Base-by-base conservation (phyloP, 2,113 vertebrate genomes). In the Oncorhynchus kisutch region DNA sequence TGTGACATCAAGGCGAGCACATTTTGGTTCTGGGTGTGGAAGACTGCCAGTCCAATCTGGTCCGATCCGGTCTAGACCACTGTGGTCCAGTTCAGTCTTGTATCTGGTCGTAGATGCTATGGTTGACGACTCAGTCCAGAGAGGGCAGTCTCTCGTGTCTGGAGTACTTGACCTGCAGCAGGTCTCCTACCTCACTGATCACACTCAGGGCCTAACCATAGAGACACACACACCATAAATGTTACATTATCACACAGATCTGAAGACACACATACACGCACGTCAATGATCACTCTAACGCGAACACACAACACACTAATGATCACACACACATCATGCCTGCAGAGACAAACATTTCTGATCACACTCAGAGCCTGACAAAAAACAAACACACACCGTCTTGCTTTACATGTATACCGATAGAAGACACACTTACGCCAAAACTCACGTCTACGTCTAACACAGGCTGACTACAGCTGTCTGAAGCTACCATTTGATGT, bases 81-180 rank as follows among this genome's bases (percentile, higher is more conserved):
- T 48, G 20, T 48, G 9, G 12, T 24, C 11, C 65, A 67, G 64
- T 25, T 96, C 92, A 96, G 85, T 96, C 94, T 91, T 96, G 95
- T 22, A 91, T 95, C 82, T 96, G 95, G 87, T 96, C 95, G 2
- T 96, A 96, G 0, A 94, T 95, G 25, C 92, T 94, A 88, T 96
- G 95, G 0, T 96, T 94, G 79, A 95, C 95, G 0, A 94, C 93
- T 69, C 94, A 91, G 85, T 95, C 94, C 83, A 94, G 86, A 1
- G 94, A 88, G 27, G 95, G 93, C 16, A 94, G 91, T 86, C 93
- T 81, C 81, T 91, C 93, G 60, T 88, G 94, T 57, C 94, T 94
- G 22, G 94, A 96, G 69, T 95, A 95, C 84, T 96, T 96, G 80
- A 96, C 74, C 22, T 95, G 94, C 79, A 96, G 88, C 4, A 96